These are phyloP conservation scores for Tangara arthus DNA, from an alignment of 2,797 vertebrate species.

Conservation along the genomic window DNA sequence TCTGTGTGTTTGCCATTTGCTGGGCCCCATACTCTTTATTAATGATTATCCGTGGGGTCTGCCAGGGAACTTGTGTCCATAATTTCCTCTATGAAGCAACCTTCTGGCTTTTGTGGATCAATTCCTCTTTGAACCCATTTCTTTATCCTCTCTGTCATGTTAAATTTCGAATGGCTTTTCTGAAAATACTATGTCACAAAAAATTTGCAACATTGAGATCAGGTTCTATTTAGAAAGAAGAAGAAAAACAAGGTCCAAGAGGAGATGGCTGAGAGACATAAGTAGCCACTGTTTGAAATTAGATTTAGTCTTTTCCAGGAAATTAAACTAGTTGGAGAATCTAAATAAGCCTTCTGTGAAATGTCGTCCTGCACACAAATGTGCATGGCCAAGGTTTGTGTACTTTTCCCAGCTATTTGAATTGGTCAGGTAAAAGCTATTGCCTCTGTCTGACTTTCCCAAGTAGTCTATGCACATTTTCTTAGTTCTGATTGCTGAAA, in stretches of 20 bases:
- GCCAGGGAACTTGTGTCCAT: slow-evolving; percentile 75
- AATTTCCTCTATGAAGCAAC: slow-evolving; percentile 80
- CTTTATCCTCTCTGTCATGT: slow-evolving; percentile 89
- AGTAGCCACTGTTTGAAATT: background rate
- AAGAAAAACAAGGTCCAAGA: background rate
- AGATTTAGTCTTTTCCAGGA: background rate
- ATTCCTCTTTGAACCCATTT: slow-evolving; percentile 88
- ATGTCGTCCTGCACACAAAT: background rate
- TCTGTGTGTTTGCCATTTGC: slow-evolving; percentile 85
- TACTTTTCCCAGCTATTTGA: background rate
- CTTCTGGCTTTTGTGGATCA: slow-evolving; percentile 92
- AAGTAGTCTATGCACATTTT: background rate
- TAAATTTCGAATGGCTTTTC: slow-evolving; percentile 84
- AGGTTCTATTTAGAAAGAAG: background rate
- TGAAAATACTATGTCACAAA: slow-evolving; percentile 79
- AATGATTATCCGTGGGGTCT: slow-evolving; percentile 83
- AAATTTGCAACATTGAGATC: background rate
- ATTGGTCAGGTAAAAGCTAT: background rate
- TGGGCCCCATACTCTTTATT: slow-evolving; percentile 89
- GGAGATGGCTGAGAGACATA: background rate
- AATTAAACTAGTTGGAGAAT: background rate
- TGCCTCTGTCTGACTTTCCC: background rate
- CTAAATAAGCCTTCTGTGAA: background rate
- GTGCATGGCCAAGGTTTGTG: background rate
- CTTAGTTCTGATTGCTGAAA: background rate